Base-by-base conservation (phyloP, 2,888 invertebrate genomes). In the Cosmorhoe ocellata region DNA sequence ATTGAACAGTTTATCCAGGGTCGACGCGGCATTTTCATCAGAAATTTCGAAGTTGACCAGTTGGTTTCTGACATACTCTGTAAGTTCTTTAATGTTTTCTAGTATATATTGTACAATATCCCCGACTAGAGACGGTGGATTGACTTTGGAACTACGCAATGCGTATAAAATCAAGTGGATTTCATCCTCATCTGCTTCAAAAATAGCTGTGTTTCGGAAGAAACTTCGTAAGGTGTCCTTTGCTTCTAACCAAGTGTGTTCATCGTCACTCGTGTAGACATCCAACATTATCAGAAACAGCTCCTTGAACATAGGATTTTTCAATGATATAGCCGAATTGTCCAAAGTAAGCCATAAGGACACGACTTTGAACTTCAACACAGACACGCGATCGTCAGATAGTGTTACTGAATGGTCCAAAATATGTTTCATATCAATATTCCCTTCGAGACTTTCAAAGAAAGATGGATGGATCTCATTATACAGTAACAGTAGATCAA, bases 101-200 rank as follows among this genome's bases (percentile, higher is more conserved):
- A 89, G 56, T 3, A 87, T 72, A 67, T 86, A 79, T 61, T 87
- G 81, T 11, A 89, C 66, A 28, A 86, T 64, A 53, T 89, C 84
- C 1, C 76, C 76, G 24, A 90, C 74, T 10, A 86, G 40, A 0
- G 81, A 74, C 27, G 80, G 69, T 4, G 81, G 81, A 11, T 69
- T 70, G 0, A 84, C 73, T 64, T 75, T 77, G 24, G 78, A 65
- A 56, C 83, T 80, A n/a, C 86, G 73, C 64, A 90, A 62, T 0
- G 87, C 73, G 62, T 93, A 91, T 22, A 94, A 74, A 91, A 95
- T 93, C 50, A 95, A 83, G 70, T 93, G 92, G 32, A 95, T 92
- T 81, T 96, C 95, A 47, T 91, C 83, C 55, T 87, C 84, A 57
- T 92, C 92, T 12, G 90, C 91, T 67, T 93, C 92, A 71, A 95